These are phyloP conservation scores for Andrena chrysosceles DNA, from an alignment of 2,888 invertebrate species.

Conservation along the genomic window DNA sequence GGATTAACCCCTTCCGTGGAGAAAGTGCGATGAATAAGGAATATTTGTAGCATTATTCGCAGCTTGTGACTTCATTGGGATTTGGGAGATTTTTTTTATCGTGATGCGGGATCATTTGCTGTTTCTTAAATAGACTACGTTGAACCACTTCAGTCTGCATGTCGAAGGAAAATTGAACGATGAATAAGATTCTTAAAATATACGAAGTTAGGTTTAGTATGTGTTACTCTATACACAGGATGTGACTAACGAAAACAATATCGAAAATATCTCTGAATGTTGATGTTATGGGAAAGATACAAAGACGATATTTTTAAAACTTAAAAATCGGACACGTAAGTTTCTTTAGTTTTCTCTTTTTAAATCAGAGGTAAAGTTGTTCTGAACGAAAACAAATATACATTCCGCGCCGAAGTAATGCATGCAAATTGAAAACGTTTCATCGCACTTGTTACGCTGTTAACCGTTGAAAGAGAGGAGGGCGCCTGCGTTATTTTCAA, in stretches of 20 bases:
- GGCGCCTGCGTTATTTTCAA: background rate
- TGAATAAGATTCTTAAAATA: too few relatives aligned
- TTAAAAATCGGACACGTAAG: background rate
- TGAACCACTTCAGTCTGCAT: background rate
- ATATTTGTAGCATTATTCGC: too few relatives aligned
- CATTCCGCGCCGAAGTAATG: background rate
- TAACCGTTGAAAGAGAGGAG: background rate
- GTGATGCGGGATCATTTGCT: too few relatives aligned
- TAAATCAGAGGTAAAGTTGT: background rate
- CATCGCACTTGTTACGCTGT: background rate
- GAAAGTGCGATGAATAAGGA: background rate
- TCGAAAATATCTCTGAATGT: background rate
- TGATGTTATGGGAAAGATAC: background rate
- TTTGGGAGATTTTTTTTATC: too few relatives aligned
- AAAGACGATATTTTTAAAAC: background rate
- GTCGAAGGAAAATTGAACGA: background rate
- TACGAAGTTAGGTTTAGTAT: too few relatives aligned
- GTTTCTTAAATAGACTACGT: too few relatives aligned
- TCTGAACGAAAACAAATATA: background rate
- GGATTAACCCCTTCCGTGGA: background rate
- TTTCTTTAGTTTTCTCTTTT: background rate
- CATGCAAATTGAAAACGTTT: constrained; percentile 1
- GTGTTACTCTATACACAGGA: too few relatives aligned
- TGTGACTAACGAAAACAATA: too few relatives aligned
- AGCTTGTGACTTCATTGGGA: too few relatives aligned